These are phyloP conservation scores for Umimayanthus kanabou DNA, from an alignment of 92 coral and sea anemone genomes.

Conservation along the genomic window DNA sequence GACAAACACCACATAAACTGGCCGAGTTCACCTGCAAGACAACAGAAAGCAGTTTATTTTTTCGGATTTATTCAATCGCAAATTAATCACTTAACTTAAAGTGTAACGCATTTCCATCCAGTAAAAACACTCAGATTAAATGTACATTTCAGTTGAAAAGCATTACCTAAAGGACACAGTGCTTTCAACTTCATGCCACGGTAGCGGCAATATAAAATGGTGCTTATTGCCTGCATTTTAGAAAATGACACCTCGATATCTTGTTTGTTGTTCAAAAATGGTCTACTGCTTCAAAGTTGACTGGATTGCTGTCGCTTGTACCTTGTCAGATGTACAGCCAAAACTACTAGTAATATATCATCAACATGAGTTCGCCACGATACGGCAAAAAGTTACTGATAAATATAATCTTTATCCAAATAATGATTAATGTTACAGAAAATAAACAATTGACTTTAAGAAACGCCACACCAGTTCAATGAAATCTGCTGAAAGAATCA, in stretches of 20 bases:
- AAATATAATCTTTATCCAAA: not conserved
- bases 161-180: not conserved
- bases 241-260: no score
- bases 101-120: not conserved
- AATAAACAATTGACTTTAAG: not conserved
- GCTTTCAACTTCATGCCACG: not conserved
- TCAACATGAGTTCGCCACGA: not conserved
- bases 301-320: no score
- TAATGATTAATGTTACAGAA: no score
- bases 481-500: not conserved
- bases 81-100: not conserved
- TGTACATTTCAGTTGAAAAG: not conserved
- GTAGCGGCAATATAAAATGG: not conserved
- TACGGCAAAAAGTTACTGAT: no score
- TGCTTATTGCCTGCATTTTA: no score
- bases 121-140: no score
- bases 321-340: not conserved
- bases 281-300: no score
- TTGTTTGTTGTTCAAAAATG: no score
- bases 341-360: not conserved
- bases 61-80: not conserved
- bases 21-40: slow-evolving; percentile 25
- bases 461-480: not conserved
- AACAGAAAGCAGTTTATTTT: not conserved
- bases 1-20: slow-evolving; percentile 38